Evolutionary conservation across 2,113 vertebrate species (phyloP).

Genomic region (western clawed frog (Xenopus tropicalis)): UCB_Xtro_10.0 CM004443.2:174385001-174385500

Average conservation of each 20-base stretch:
- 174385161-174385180: conserved; percentile 5
- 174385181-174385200: neutral
- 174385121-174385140: conserved; percentile 7
- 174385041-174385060: conserved; percentile 37
- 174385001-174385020: conserved; percentile 38
- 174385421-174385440: no score
- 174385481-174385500: no score
- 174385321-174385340: no score
- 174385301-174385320: no score
- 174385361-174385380: no score
- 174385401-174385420: no score
- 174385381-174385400: no score
- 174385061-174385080: conserved; percentile 39
- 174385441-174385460: no score
- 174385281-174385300: neutral
- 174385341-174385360: no score
- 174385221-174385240: neutral
- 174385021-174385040: conserved; percentile 45
- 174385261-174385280: neutral
- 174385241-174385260: neutral
- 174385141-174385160: conserved; percentile 26
- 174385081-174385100: conserved; percentile 27
- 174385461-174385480: no score
- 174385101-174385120: conserved; percentile 10
- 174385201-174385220: neutral